Conservation (phyloP, 1,140 invertebrate species). For the Yoshiicerus persimilis region DNA sequence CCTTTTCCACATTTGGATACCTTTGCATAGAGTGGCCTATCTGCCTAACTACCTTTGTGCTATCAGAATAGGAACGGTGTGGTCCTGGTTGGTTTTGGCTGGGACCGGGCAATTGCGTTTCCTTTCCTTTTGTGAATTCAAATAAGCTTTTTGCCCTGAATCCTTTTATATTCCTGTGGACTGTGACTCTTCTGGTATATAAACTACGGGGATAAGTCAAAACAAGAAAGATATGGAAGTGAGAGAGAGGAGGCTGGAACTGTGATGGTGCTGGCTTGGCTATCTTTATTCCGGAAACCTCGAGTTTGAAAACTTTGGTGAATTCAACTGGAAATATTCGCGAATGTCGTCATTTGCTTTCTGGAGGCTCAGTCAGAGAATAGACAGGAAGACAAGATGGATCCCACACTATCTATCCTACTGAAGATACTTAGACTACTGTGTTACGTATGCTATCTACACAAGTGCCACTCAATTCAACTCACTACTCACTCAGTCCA, state of each 20-base stretch:
- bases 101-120: not conserved
- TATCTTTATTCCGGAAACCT: not conserved
- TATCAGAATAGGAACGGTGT: not conserved
- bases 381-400: not conserved
- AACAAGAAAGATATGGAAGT: not conserved
- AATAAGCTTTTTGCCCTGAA: conserved; percentile 11
- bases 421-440: not conserved
- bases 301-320: not conserved
- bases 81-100: not conserved
- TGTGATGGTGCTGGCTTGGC: not conserved
- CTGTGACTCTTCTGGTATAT: not conserved
- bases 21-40: not conserved
- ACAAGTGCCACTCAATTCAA: not conserved
- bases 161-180: not conserved
- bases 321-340: not conserved
- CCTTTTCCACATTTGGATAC: not conserved
- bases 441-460: not conserved
- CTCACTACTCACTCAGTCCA: not conserved
- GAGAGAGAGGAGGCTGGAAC: not conserved
- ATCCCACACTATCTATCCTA: not conserved
- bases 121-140: not conserved
- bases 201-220: not conserved
- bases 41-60: not conserved
- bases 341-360: not conserved
- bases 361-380: not conserved